A percentile compares a stretch with the other conserved stretches of the same genome.
phyloP scores from a whole-genome alignment of 2,888 invertebrate genomes.

The Apomyelois bistriatella region DNA sequence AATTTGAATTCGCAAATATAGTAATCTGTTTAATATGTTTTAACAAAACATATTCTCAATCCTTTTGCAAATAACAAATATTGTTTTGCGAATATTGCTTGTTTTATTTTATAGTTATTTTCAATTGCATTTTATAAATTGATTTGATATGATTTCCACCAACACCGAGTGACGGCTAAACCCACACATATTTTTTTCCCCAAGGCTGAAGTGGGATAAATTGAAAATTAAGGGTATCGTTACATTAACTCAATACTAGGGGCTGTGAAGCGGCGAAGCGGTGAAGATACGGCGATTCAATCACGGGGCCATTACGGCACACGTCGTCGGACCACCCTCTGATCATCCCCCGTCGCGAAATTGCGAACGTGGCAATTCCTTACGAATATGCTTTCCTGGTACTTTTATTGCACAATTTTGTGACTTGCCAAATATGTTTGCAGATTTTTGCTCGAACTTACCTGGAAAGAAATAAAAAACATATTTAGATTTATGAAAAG shows the following conservation, averaged over 20 bases:
- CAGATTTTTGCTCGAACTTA: conserved; percentile 31
- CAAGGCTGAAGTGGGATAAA: not conserved
- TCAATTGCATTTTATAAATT: too few species aligned
- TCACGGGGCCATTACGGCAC: conserved; percentile 59
- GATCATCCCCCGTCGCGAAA: conserved; percentile 39
- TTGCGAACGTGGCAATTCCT: conserved; percentile 47
- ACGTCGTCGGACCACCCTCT: conserved; percentile 35
- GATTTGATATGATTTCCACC: not conserved
- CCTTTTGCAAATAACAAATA: not conserved
- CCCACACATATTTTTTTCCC: not conserved
- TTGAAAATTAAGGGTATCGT: conserved; percentile 19
- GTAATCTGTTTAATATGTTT: not conserved
- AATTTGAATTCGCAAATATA: not conserved
- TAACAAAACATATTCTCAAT: not conserved
- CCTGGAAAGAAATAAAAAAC: conserved; percentile 39
- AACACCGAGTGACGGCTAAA: too few species aligned
- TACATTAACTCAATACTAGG: conserved; percentile 60
- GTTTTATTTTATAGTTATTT: too few species aligned
- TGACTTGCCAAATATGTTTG: conserved; percentile 21
- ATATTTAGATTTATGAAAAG: not conserved
- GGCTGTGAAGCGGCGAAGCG: conserved; percentile 45
- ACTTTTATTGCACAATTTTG: conserved; percentile 54
- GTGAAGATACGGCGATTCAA: conserved; percentile 62
- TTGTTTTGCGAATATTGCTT: too few species aligned
- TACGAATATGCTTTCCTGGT: conserved; percentile 46